Conservation (phyloP, 2,113 vertebrate genomes). For the Sinocyclocheilus rhinocerous region DNA sequence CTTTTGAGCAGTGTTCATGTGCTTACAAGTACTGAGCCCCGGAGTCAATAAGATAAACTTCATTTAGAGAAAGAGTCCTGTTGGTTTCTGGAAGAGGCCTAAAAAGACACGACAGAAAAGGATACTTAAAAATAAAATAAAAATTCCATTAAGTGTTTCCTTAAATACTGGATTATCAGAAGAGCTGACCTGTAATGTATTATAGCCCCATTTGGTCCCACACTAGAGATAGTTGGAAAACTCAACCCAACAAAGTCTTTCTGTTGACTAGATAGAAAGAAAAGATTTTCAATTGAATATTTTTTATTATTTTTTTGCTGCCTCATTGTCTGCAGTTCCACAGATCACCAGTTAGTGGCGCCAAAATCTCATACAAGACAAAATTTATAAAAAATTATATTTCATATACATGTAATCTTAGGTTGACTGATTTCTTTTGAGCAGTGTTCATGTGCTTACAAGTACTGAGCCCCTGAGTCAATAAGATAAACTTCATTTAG, state of each 20-base stretch:
- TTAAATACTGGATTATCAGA: background rate
- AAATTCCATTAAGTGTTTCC: no score
- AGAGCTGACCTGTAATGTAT: slow-evolving; percentile 94
- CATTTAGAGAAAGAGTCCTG: slow-evolving; percentile 85
- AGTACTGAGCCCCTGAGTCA: slow-evolving; percentile 96
- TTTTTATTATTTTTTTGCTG: no score
- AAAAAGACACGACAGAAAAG: slow-evolving; percentile 59
- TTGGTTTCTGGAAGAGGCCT: slow-evolving; percentile 95
- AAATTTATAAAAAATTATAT: no score
- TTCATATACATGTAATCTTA: no score
- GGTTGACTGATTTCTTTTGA: no score
- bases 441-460: slow-evolving; percentile 77
- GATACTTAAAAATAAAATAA: background rate
- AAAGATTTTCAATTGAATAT: background rate
- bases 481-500: slow-evolving; percentile 92
- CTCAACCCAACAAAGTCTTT: slow-evolving; percentile 94
- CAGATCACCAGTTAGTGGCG: no score
- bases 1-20: slow-evolving; percentile 53
- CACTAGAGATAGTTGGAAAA: slow-evolving; percentile 95
- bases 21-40: slow-evolving; percentile 95
- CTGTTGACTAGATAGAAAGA: slow-evolving; percentile 82
- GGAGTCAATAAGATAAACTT: slow-evolving; percentile 95
- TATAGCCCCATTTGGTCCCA: slow-evolving; percentile 94
- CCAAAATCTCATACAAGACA: no score
- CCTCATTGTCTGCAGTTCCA: no score